Evolutionary conservation across 1,140 invertebrate species (phyloP), one percentile per base, ranked within the genome.

Genomic region (Aricia agestis): DNA sequence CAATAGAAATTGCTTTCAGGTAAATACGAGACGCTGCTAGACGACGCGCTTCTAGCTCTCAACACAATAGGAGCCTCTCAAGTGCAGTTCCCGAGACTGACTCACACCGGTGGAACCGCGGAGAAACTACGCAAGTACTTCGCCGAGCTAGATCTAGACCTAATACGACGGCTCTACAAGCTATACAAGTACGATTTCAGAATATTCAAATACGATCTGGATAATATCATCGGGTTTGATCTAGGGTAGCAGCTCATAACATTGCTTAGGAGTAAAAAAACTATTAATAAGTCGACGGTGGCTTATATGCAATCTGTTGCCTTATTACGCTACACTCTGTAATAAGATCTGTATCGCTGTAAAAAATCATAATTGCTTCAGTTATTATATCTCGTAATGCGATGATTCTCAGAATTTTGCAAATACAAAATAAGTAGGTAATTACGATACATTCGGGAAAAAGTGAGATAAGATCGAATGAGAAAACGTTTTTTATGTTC

Each of bases 111-210:
- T n/a, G 92, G 94, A 81, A 95, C 96, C 41, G 92, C 93, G 0
- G 93, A 94, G 41, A 94, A 95, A 76, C 84, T 98, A 0, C 93
- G 93, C 63, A 93, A 92, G 36, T 97, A 97, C 80, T 97, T 96
- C 82, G 94, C 94, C 32, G 93, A 93, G 15, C 82, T 98, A n/a
- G 94, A 94, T 31, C 92, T 95, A 68, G 93, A 94, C 32, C 93
- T 95, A 31, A 94, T 97, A 41, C 91, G 94, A 71, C 93, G 94
- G 73, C 89, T 98, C 67, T 95, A 95, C 82, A 93, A 95, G 77
- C 89, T 96, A 13, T 98, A 97, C 81, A 93, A 94, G 79, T 89
- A 94, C 71, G 97, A 98, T 87, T 96, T 97, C 83, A 94, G 94
- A 82, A 87, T 97, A 72, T 98, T 97, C 78, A 95, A 95, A 74